Evolutionary conservation across 2,888 invertebrate genomes (phyloP), one percentile per base, ranked within the genome.

Genomic region (Mimumesa dahlbomi): DNA sequence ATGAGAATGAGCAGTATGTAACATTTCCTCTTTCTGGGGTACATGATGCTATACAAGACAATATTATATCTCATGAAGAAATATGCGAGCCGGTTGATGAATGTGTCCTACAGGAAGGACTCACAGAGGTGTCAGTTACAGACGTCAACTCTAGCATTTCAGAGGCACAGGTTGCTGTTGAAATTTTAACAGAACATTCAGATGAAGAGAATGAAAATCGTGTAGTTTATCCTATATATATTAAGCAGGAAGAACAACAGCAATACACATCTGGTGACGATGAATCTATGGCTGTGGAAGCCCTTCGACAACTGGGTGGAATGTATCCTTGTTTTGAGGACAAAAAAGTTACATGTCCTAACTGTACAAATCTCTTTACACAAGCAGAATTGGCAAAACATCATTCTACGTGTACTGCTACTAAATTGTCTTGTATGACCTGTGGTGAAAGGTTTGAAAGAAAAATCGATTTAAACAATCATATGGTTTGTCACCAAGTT

Each of bases 401-500:
- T 73, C 81, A 75, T 1, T 29, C 58, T 6, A 79, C 70, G 1
- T 89, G 89, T 67, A 66, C 63, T 1, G 31, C 58, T 13, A 57
- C 29, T 3, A 88, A 86, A 68, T 81, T 86, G 5, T 75, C 78
- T 0, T 90, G 90, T 56, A 70, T 80, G 0, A 85, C 86, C 2
- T 90, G 90, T 34, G 81, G 83, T 0, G 87, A 88, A 59, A 76
- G 82, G 46, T 91, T 91, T 62, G 90, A 90, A 36, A 88, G 90
- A 56, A 90, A 90, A 77, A 86, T 88, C 31, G 90, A 90, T 58
- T 82, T 90, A 13, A 90, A 89, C 69, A 90, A 90, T 78, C 91
- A 91, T 67, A 87, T 90, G 85, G 89, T 91, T 13, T 89, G 90
- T 31, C 91, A 91, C 79, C 90, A 91, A 71, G 89, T 89, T 0